Base-by-base conservation (phyloP, 2,888 invertebrate species). In the Drosophila barbarae region DNA sequence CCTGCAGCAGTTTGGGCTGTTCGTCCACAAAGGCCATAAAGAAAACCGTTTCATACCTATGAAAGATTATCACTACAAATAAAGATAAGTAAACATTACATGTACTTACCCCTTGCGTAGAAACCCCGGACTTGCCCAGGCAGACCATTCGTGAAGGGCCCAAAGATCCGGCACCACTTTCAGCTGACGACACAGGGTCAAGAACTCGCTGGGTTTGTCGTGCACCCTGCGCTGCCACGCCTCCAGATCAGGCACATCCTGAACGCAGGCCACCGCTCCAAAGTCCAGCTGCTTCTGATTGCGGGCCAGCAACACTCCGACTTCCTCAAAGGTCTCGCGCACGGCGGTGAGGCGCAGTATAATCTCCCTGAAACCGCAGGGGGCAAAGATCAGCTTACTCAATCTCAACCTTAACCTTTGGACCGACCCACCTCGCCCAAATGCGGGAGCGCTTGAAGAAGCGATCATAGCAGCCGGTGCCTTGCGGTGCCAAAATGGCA, bases 291-390 rank as follows among this genome's bases (percentile, higher is more conserved):
- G 90, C 34, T 85, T 87, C 10, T 88, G 88, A 34, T 87, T 90
- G 80, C 91, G 92, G 83, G 94, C 94, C 15, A 95, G 86, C 26
- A 95, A 89, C 56, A 97, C 89, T 1, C 97, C 97, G 72, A 95
- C 92, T 88, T 98, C 97, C 88, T 98, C 97, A 90, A 98, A 98
- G 26, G 96, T 95, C 90, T 98, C 97, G 44, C 95, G 90, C 66
- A 97, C 94, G 1, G 97, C 96, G 54, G 94, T 93, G 74, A 98
- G 94, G 79, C 97, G 91, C 58, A 96, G 90, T 4, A 95, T 93
- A 72, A 97, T 90, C 87, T 95, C 93, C 83, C 92, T 88, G 60
- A 28, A 32, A 18, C 35, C 23, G 10, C 60, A 64, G 34, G 39
- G 66, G 52, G 41, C 70, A 60, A 44, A 60, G 64, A 70, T 76